These are phyloP conservation scores for Euleptes europaea DNA, from an alignment of 2,113 vertebrate genomes.

Conservation along the genomic window DNA sequence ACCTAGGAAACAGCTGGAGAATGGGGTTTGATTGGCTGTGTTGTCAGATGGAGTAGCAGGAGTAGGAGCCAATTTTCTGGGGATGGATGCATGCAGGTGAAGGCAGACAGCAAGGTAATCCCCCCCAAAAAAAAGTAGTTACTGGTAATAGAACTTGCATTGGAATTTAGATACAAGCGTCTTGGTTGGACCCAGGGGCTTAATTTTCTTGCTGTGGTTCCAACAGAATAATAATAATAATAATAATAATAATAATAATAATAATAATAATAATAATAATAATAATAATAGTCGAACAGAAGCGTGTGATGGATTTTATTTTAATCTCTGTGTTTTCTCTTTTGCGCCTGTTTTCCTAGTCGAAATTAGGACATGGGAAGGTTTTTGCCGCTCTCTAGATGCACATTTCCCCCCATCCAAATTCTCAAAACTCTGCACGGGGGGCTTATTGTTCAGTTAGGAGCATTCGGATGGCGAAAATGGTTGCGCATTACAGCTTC, in stretches of 20 bases:
- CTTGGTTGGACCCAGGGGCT: neutral
- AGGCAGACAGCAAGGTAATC: accelerated
- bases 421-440: no score
- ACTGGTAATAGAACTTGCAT: neutral
- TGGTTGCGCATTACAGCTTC: no score
- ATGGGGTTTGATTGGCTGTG: neutral
- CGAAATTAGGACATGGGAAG: constrained; percentile 9
- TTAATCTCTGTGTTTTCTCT: neutral
- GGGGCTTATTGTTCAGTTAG: no score
- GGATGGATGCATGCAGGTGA: neutral
- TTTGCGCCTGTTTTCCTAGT: neutral
- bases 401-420: no score
- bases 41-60: neutral
- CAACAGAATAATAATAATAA: no score
- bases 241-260: no score
- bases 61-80: neutral
- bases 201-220: neutral
- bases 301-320: neutral
- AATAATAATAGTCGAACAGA: neutral
- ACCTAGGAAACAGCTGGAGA: constrained; percentile 53
- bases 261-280: no score
- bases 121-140: neutral
- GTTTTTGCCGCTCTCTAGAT: no score
- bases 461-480: no score
- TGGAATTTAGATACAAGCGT: constrained; percentile 23